Base-by-base conservation (phyloP, 2,888 invertebrate genomes). In the Sialis fuliginosa region DNA sequence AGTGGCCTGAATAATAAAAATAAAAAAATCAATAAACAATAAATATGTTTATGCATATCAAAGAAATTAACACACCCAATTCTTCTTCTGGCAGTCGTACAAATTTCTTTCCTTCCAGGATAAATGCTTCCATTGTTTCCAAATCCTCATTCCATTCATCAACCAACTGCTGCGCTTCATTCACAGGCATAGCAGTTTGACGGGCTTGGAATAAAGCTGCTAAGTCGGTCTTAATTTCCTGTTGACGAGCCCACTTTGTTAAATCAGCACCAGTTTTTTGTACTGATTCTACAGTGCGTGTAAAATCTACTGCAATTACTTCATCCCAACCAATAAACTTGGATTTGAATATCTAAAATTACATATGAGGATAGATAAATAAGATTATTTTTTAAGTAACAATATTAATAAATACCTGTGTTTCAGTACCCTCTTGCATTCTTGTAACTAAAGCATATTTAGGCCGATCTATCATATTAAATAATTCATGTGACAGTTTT, bases 281-380 rank as follows among this genome's bases (percentile, higher is more conserved):
- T 1, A 98, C 96, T 0, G 96, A 96, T 62, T 93, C 95, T 0
- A 96, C 96, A 0, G 97, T 97, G 52, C 97, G 77, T 1, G 98
- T 98, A 65, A 93, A 98, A 69, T 99, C 98, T 6, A 97, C 97
- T 0, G 93, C 95, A 56, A 98, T 91, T 12, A 98, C 93, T 66
- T 98, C 97, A 62, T 98, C 96, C 98, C 98, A 98, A 6, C 92
- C 95, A 42, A 77, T 67, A 68, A 98, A 99, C 67, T 97, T 96
- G 1, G 88, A 86, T 66, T 97, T 96, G 68, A 98, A 98, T 53
- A 96, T 80, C 76, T 86, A 55, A n/a, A 37, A 44, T 48, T 34
- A 48, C n/a, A 45, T 34, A 12, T 30, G 22, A 40, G 8, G 30
- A 10, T 33, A 10, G 10, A 37, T 48, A 31, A 30, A 33, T 22